Evolutionary conservation across 23 tunicate species (phyloP).

Genomic region (Styela clava): DNA sequence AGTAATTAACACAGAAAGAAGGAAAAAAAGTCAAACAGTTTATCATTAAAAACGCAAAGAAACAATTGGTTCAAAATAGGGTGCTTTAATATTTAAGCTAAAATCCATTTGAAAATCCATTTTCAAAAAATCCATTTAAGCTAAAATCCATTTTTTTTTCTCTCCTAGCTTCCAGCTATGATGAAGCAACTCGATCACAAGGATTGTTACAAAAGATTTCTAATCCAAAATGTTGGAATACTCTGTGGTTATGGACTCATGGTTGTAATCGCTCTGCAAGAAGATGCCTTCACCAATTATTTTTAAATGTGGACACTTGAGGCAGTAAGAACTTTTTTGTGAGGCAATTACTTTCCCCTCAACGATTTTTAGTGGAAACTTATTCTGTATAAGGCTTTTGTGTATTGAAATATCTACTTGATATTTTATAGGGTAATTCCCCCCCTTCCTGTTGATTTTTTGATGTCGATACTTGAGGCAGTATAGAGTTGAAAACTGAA

Average conservation of each 20-base stretch:
- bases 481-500: neutral
- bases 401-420: too few species aligned
- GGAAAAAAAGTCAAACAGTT: too few species aligned
- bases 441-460: too few species aligned
- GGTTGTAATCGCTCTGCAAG: constrained; percentile 77
- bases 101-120: too few species aligned
- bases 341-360: neutral
- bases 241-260: constrained; percentile 56
- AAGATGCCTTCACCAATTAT: constrained; percentile 39
- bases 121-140: too few species aligned
- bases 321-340: neutral
- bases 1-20: too few species aligned
- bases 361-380: neutral
- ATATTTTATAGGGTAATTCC: too few species aligned
- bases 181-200: constrained; percentile 36
- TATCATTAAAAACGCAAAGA: too few species aligned
- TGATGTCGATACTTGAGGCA: neutral
- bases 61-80: too few species aligned
- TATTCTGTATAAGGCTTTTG: too few species aligned
- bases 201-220: constrained; percentile 37
- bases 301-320: constrained; percentile 14
- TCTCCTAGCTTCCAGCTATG: constrained; percentile 66
- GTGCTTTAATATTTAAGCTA: too few species aligned
- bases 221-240: constrained; percentile 66
- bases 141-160: too few species aligned